Conservation (phyloP, 2,888 invertebrate genomes). For the Phortica okadai region DNA sequence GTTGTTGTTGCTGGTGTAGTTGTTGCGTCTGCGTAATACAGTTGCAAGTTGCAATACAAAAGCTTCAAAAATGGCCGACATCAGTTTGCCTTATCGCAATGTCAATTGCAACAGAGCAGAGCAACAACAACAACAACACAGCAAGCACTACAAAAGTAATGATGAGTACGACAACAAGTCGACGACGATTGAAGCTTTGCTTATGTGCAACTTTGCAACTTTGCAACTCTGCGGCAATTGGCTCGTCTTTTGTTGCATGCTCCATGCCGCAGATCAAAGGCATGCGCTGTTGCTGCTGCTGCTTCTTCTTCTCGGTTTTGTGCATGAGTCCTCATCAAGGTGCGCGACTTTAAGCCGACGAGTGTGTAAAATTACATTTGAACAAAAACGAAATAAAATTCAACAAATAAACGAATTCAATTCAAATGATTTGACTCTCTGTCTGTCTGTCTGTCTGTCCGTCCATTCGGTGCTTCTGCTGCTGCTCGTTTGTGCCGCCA, state of each 20-base stretch:
- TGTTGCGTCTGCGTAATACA: slow-evolving; percentile 61
- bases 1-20: slow-evolving; percentile 23
- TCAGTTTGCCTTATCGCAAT: slow-evolving; percentile 51
- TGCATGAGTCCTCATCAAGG: slow-evolving; percentile 61
- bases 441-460: neutral
- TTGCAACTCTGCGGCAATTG: slow-evolving; percentile 36
- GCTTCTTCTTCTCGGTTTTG: neutral
- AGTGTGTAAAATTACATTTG: slow-evolving; percentile 75
- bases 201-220: neutral
- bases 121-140: slow-evolving; percentile 36
- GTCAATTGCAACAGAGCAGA: slow-evolving; percentile 43
- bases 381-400: slow-evolving; percentile 39
- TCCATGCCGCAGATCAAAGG: slow-evolving; percentile 61
- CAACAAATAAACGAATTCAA: slow-evolving; percentile 66
- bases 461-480: neutral
- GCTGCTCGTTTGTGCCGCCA: neutral
- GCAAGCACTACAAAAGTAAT: slow-evolving; percentile 3
- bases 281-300: slow-evolving; percentile 43
- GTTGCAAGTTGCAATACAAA: slow-evolving; percentile 53
- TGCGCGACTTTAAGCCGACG: slow-evolving; percentile 70
- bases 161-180: slow-evolving; percentile 39
- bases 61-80: slow-evolving; percentile 61
- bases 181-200: slow-evolving; percentile 26
- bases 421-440: slow-evolving; percentile 56
- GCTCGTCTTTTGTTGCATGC: slow-evolving; percentile 50